phyloP scores from a whole-genome alignment of 2,797 vertebrate genomes.

The Sparus aurata region DNA sequence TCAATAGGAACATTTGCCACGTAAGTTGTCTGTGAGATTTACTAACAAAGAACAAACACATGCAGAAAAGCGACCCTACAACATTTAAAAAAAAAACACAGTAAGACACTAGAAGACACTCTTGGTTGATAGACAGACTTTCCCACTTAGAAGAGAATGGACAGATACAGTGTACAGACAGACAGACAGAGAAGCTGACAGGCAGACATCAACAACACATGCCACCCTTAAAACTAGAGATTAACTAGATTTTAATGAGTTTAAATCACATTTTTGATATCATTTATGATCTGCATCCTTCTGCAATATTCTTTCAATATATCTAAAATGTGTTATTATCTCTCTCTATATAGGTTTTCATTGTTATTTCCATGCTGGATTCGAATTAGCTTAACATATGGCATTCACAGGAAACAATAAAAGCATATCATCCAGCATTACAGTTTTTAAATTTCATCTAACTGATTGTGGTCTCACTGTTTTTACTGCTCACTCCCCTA shows the following conservation, averaged over 20 bases:
- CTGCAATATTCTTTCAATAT: neutral
- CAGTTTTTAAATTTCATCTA: neutral
- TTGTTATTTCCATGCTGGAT: neutral
- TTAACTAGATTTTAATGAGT: neutral
- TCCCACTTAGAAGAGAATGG: neutral
- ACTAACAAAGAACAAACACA: neutral
- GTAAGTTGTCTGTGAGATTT: neutral
- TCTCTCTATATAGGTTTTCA: neutral
- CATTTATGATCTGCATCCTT: neutral
- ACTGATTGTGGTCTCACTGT: no score
- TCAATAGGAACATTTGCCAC: constrained; percentile 7
- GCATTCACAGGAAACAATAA: neutral
- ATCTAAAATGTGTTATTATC: neutral
- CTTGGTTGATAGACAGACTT: neutral
- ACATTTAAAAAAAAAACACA: neutral
- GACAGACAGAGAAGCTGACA: neutral
- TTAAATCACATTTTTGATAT: neutral
- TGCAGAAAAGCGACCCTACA: neutral
- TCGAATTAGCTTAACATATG: neutral
- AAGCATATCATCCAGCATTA: neutral
- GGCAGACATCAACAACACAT: neutral
- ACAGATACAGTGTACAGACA: neutral
- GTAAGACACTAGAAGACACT: neutral
- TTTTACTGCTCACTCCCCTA: neutral
- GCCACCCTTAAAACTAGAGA: neutral